Conservation (phyloP, 2,113 vertebrate genomes). For the Vidua macroura region DNA sequence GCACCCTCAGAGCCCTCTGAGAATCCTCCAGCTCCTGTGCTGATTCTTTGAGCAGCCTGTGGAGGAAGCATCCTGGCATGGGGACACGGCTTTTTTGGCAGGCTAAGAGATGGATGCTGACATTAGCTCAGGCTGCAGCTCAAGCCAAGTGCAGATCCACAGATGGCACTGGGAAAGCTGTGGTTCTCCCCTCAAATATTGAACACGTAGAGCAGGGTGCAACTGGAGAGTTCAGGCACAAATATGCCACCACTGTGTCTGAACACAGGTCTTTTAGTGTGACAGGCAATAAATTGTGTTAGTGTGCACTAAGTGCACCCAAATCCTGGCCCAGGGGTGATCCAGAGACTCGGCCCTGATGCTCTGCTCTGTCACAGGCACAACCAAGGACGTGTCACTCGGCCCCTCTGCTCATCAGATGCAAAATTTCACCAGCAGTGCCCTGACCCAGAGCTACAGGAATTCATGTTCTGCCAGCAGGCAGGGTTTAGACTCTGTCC, state of each 20-base stretch:
- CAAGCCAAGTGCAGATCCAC: background rate
- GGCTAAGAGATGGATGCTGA: background rate
- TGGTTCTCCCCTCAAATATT: background rate
- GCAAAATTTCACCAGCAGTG: background rate
- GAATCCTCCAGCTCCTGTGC: background rate
- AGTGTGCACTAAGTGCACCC: background rate
- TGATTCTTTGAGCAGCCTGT: background rate
- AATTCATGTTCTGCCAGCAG: background rate
- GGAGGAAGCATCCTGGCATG: background rate
- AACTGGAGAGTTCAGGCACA: background rate
- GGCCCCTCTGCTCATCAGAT: background rate
- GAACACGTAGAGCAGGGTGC: accelerated
- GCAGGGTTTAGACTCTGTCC: background rate
- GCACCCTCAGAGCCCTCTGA: background rate
- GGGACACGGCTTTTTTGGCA: background rate
- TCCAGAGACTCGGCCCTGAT: background rate
- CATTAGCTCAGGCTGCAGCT: background rate
- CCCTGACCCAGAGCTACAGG: background rate
- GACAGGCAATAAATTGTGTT: background rate
- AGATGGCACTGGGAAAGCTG: background rate
- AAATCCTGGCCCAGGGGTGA: background rate
- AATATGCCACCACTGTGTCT: background rate
- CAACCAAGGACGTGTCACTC: background rate
- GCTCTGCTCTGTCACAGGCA: background rate
- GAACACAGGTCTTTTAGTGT: background rate